Base-by-base conservation (phyloP, 1,140 invertebrate species). In the Solenopsis fugax region DNA sequence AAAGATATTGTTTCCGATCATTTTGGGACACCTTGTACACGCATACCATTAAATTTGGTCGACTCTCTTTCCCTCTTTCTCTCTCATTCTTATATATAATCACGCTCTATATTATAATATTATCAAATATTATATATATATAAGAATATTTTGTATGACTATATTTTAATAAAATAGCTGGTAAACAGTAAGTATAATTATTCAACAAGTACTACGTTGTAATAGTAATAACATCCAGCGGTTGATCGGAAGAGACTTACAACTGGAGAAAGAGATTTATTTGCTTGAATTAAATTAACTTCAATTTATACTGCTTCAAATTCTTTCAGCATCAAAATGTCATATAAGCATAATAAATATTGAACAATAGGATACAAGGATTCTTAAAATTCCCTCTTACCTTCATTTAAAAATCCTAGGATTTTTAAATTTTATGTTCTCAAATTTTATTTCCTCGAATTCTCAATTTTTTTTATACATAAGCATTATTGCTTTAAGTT, bases 181-280 rank as follows among this genome's bases (percentile, higher is more conserved):
- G 87, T 91, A 93, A 94, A 94, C 91, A 94, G 92, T 92, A 94
- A 92, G 93, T 94, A 94, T 93, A 94, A 94, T 93, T 93, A 94
- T 93, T 94, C 89, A 95, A 95, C 93, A 94, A 94, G 89, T 92
- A 93, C 87, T 93, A 69, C 21, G 41, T 48, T 41, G 29, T 92
- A 93, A 95, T 93, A 93, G 91, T 93, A 93, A 92, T 91, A 94
- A 94, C 92, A 92, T 92, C 10, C 89, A 62, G 87, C 86, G 78
- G 86, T 86, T 85, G 77, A 91, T 86, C 87, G 88, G 75, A 91
- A 72, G 60, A 81, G 64, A 41, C 71, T 41, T 18, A 64, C 16
- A 82, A 71, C 18, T 37, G 10, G 10, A 69, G 41, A 50, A 13
- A 69, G 21, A 52, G 56, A 76, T 81, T 7, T 4, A 75, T 81